Conservation (phyloP, 1,140 invertebrate genomes). For the Zelostemma sp. region DNA sequence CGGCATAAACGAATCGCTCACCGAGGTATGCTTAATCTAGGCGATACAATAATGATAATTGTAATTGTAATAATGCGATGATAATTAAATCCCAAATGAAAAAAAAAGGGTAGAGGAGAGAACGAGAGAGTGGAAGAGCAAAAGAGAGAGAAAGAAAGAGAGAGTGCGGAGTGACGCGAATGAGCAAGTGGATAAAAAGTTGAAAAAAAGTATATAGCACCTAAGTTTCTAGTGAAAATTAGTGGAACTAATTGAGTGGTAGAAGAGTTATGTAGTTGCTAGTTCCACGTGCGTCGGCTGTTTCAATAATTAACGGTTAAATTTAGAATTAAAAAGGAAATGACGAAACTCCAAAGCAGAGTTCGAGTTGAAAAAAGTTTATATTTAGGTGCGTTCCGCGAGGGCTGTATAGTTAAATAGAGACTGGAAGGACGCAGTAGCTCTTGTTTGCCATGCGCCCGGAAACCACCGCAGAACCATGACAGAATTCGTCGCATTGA, state of each 20-base stretch:
- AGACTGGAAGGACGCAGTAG: slow-evolving; percentile 47
- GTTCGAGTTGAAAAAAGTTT: slow-evolving; percentile 42
- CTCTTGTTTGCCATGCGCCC: slow-evolving; percentile 58
- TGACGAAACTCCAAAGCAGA: slow-evolving; percentile 30
- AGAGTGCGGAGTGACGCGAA: slow-evolving; percentile 5
- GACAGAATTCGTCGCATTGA: neutral
- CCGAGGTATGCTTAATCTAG: slow-evolving; percentile 46
- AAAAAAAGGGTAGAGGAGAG: slow-evolving; percentile 7
- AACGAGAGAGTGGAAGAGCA: neutral
- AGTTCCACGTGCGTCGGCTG: slow-evolving; percentile 61
- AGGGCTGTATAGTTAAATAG: slow-evolving; percentile 28
- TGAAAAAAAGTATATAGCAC: slow-evolving; percentile 57
- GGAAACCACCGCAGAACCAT: slow-evolving; percentile 21
- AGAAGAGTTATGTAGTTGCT: slow-evolving; percentile 68
- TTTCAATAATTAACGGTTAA: slow-evolving; percentile 63
- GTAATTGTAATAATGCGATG: slow-evolving; percentile 22
- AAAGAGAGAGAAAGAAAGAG: slow-evolving; percentile 28
- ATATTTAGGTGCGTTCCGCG: slow-evolving; percentile 53
- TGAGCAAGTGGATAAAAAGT: slow-evolving; percentile 33
- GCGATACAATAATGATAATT: slow-evolving; percentile 24
- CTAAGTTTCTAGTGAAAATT: slow-evolving; percentile 65
- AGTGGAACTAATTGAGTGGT: slow-evolving; percentile 56
- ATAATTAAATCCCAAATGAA: slow-evolving; percentile 27
- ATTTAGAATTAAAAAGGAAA: slow-evolving; percentile 43
- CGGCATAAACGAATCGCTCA: slow-evolving; percentile 43